Conservation (phyloP, 2,113 vertebrate species). For the Amphilophus citrinellus region DNA sequence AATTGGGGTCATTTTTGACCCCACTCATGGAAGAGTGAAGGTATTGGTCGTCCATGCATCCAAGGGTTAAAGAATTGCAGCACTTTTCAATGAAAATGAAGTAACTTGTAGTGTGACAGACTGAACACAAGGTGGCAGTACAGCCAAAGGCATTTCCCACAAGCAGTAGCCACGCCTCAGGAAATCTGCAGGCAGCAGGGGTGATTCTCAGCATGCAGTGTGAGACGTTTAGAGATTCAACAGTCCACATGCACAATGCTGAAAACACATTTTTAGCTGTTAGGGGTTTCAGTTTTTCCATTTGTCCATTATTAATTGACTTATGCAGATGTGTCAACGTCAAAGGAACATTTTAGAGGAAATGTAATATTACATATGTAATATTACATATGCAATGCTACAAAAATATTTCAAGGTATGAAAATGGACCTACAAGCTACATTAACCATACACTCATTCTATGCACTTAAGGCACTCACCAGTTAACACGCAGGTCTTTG, state of each 20-base stretch:
- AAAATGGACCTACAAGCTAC: background rate
- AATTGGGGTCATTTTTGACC: too few species aligned
- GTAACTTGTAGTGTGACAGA: background rate
- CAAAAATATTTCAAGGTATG: background rate
- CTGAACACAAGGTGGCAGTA: conserved; percentile 36
- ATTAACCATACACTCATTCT: background rate
- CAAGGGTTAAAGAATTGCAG: too few species aligned
- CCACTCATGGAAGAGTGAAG: too few species aligned
- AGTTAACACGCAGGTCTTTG: too few species aligned
- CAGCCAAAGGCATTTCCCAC: conserved; percentile 19
- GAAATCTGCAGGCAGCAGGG: background rate
- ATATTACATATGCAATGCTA: background rate
- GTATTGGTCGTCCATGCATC: too few species aligned
- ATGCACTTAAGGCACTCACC: too few species aligned
- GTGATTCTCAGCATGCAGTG: background rate
- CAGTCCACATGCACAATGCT: background rate
- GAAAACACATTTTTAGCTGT: background rate
- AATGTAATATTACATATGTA: background rate
- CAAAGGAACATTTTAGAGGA: too few species aligned
- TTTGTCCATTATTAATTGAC: background rate
- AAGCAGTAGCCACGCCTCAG: too few species aligned
- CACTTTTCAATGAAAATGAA: background rate
- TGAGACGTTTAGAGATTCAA: background rate
- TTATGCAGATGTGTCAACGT: background rate
- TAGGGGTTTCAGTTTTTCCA: too few species aligned